Evolutionary conservation across 2,888 invertebrate genomes (phyloP).

Genomic region (Parnassius glacialis): DNA sequence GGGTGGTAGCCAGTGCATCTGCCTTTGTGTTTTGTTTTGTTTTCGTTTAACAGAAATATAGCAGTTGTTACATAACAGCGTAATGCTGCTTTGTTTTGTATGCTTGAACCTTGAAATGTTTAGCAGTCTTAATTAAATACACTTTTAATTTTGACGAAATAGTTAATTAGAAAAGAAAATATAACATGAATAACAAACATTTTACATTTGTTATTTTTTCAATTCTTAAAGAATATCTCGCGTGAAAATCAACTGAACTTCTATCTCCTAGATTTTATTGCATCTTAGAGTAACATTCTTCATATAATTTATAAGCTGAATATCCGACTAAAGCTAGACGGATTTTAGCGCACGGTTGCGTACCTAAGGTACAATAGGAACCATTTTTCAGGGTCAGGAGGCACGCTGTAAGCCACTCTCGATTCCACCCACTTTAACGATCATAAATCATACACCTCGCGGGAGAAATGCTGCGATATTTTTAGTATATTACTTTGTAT

Average conservation of each 20-base stretch:
- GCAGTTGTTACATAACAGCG: too few relatives aligned
- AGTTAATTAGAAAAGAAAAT: too few relatives aligned
- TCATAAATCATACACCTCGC: slow-evolving; percentile 36
- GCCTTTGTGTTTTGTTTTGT: too few relatives aligned
- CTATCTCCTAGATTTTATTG: neutral
- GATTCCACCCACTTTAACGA: slow-evolving; percentile 35
- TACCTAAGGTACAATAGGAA: slow-evolving; percentile 16
- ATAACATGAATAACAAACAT: too few relatives aligned
- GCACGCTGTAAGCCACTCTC: slow-evolving; percentile 33
- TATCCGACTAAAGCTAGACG: slow-evolving; percentile 8
- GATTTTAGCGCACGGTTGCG: slow-evolving; percentile 4
- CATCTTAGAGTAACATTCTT: neutral
- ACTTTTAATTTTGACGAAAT: too few relatives aligned
- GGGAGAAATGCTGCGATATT: slow-evolving; percentile 40
- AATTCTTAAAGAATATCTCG: neutral
- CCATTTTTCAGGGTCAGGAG: slow-evolving; percentile 29
- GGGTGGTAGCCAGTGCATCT: too few relatives aligned
- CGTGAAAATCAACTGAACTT: neutral
- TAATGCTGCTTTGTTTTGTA: too few relatives aligned
- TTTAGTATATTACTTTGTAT: slow-evolving; percentile 40
- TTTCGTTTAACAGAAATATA: too few relatives aligned
- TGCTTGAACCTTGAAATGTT: too few relatives aligned
- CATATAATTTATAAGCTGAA: slow-evolving; percentile 8
- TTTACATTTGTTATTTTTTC: too few relatives aligned
- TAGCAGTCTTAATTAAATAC: too few relatives aligned